phyloP scores from a whole-genome alignment of 1,140 invertebrate genomes.

The Pseudomyrmex sp. region DNA sequence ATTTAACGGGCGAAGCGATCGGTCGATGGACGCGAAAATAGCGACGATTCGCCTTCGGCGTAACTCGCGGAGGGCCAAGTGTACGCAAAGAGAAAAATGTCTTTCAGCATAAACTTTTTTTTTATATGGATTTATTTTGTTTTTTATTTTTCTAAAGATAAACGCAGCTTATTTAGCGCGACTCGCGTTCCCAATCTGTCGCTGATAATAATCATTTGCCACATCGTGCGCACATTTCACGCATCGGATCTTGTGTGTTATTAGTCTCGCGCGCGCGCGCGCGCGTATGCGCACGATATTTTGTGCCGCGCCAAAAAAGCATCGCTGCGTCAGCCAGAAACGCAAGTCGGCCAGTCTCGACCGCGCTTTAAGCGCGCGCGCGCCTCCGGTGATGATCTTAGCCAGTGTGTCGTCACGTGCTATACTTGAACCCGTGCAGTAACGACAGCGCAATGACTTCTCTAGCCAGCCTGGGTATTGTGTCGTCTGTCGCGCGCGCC shows the following conservation, averaged over 20 bases:
- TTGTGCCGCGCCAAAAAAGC: constrained; percentile 41
- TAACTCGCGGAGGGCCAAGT: neutral
- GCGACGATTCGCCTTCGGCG: neutral
- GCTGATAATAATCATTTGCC: too few species aligned
- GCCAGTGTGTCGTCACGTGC: constrained; percentile 59
- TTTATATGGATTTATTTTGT: too few species aligned
- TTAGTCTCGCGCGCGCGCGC: too few species aligned
- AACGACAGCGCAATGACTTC: constrained; percentile 50
- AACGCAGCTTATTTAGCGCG: neutral
- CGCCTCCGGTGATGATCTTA: constrained; percentile 40
- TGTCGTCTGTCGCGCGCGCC: constrained; percentile 23
- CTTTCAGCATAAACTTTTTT: too few species aligned
- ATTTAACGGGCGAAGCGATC: constrained; percentile 41
- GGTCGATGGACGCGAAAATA: constrained; percentile 32
- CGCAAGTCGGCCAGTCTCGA: constrained; percentile 20
- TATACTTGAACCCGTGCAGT: constrained; percentile 62
- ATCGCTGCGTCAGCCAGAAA: constrained; percentile 18
- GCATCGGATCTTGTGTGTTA: too few species aligned
- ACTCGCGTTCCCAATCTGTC: too few species aligned
- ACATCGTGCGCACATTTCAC: neutral
- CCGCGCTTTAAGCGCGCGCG: constrained; percentile 37
- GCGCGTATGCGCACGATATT: neutral
- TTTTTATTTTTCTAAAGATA: neutral
- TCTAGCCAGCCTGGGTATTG: constrained; percentile 9
- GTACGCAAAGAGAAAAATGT: neutral